Conservation (phyloP, 2,113 vertebrate genomes). For the Beaufortia kweichowensis region DNA sequence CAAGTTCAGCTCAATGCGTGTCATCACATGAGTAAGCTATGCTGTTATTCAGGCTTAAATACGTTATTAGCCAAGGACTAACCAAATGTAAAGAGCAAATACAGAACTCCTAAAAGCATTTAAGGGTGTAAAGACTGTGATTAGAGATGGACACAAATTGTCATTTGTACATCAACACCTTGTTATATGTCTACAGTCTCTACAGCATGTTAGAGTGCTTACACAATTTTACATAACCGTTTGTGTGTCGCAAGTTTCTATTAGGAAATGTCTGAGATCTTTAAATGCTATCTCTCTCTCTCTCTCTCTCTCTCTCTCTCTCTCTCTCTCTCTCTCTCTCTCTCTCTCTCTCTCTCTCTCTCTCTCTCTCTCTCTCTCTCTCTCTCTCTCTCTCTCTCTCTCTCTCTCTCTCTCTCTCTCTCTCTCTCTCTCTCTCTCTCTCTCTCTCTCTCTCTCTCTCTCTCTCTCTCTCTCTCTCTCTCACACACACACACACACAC, state of each 20-base stretch:
- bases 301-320: not conserved
- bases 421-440: not conserved
- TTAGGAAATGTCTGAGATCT: slow-evolving; percentile 7
- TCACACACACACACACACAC: no score
- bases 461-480: not conserved
- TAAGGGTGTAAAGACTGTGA: not conserved
- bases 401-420: not conserved
- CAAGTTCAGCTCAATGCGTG: slow-evolving; percentile 9
- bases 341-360: not conserved
- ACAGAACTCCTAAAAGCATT: not conserved
- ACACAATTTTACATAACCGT: slow-evolving; percentile 3
- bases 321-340: no score
- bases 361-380: not conserved
- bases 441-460: no score
- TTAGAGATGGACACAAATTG: not conserved
- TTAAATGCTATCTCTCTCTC: not conserved
- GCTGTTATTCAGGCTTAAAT: slow-evolving; percentile 42
- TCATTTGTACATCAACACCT: slow-evolving; percentile 8
- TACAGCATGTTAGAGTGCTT: not conserved
- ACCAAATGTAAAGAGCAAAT: slow-evolving; percentile 15
- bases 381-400: not conserved
- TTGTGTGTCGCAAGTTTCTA: slow-evolving; percentile 36
- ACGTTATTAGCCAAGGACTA: slow-evolving; percentile 20
- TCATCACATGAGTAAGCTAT: slow-evolving; percentile 41
- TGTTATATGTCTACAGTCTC: slow-evolving; percentile 16